A percentile compares a stretch with the other conserved stretches of the same genome.
Evolutionary conservation across 1,140 invertebrate species (phyloP).

Genomic region (Pseudomyrmex flavicornis): DNA sequence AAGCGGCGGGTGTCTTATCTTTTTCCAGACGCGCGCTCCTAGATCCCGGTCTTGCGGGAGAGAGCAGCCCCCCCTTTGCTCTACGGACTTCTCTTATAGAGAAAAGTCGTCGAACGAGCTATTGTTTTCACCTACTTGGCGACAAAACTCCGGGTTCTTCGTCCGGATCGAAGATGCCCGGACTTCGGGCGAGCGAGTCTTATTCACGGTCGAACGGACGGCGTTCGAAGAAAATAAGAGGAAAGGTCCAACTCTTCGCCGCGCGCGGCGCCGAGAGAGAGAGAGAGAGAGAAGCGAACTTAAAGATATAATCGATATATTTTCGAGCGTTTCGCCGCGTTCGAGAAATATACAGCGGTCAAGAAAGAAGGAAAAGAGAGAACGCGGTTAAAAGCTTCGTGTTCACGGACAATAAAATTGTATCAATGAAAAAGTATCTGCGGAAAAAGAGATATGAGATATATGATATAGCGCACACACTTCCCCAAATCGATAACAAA

Average conservation of each 20-base stretch:
- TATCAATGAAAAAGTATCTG: slow-evolving; percentile 34
- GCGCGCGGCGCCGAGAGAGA: not conserved
- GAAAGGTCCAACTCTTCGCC: not conserved
- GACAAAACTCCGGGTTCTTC: slow-evolving; percentile 62
- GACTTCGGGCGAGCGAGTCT: slow-evolving; percentile 30
- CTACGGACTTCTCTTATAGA: slow-evolving; percentile 57
- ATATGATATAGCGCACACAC: not conserved
- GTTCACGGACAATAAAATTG: slow-evolving; percentile 42
- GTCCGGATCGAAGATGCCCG: slow-evolving; percentile 58
- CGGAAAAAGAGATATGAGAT: not conserved
- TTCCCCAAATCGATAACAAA: slow-evolving; percentile 19
- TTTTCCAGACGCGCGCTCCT: slow-evolving; percentile 23
- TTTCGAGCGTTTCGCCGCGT: slow-evolving; percentile 17
- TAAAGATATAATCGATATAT: slow-evolving; percentile 50
- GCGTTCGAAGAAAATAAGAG: slow-evolving; percentile 56
- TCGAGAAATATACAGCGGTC: slow-evolving; percentile 30
- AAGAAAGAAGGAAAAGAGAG: slow-evolving; percentile 26
- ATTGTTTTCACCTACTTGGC: slow-evolving; percentile 77
- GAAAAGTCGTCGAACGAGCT: slow-evolving; percentile 63
- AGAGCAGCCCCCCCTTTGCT: not conserved
- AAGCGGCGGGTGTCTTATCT: slow-evolving; percentile 43
- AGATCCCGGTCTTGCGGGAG: not conserved
- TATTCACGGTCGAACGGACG: slow-evolving; percentile 57
- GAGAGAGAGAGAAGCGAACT: slow-evolving; percentile 16
- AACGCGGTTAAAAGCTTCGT: slow-evolving; percentile 34